Conservation (phyloP, 2,113 vertebrate genomes). For the Solenodon paradoxus region DNA sequence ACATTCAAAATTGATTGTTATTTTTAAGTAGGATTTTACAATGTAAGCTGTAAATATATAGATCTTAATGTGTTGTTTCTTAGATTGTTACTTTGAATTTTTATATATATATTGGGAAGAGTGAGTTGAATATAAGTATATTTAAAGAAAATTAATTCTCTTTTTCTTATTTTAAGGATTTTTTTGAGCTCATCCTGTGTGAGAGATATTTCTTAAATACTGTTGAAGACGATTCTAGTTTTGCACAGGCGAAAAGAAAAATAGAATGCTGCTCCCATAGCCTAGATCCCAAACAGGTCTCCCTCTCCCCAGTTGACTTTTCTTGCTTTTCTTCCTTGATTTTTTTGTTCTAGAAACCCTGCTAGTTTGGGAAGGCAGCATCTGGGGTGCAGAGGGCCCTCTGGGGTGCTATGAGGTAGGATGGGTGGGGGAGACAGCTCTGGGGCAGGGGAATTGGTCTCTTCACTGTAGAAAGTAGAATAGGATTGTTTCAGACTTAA, state of each 20-base stretch:
- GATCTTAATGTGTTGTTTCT: not conserved
- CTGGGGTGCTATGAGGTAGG: too few species aligned
- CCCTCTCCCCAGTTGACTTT: too few species aligned
- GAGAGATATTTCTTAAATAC: not conserved
- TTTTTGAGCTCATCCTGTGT: not conserved
- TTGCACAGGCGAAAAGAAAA: not conserved
- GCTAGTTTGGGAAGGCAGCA: too few species aligned
- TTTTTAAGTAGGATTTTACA: not conserved
- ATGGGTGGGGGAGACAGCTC: too few species aligned
- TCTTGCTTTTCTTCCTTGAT: too few species aligned
- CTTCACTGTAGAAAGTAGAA: too few species aligned
- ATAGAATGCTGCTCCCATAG: too few species aligned
- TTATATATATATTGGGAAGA: not conserved
- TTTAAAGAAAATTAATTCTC: conserved; percentile 7
- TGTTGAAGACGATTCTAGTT: not conserved
- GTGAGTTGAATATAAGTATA: not conserved
- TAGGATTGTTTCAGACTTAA: too few species aligned
- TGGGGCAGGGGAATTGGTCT: too few species aligned
- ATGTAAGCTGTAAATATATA: not conserved
- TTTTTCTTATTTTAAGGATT: not conserved
- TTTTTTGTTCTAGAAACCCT: too few species aligned
- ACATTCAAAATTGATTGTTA: not conserved
- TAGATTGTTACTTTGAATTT: not conserved
- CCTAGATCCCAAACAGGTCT: too few species aligned
- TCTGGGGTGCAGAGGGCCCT: too few species aligned